Conservation (phyloP, 2,113 vertebrate genomes). For the Tupaia tana region DNA sequence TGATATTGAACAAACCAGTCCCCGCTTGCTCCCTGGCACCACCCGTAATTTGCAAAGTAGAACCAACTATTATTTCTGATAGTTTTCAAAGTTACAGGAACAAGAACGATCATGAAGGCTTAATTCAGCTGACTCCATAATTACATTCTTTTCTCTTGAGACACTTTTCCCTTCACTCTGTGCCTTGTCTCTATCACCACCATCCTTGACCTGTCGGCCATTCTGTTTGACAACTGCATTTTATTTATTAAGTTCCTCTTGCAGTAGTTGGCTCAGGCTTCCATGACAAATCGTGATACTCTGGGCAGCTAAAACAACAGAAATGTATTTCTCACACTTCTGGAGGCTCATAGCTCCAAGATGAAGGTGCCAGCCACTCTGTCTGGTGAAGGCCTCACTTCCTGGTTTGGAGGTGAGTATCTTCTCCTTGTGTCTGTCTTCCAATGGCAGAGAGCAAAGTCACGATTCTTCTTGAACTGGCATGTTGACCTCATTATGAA, state of each 20-base stretch:
- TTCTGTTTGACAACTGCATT: not conserved
- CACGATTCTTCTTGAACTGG: not conserved
- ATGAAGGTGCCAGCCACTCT: not conserved
- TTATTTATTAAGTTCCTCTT: not conserved
- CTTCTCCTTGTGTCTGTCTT: too few species aligned
- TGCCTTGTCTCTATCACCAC: not conserved
- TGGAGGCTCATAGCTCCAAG: not conserved
- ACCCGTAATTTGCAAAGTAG: not conserved
- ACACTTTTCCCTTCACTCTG: not conserved
- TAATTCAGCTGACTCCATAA: not conserved
- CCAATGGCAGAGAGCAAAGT: not conserved
- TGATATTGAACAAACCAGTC: not conserved
- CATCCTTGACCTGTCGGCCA: not conserved
- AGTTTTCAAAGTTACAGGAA: not conserved
- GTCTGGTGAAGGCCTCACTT: too few species aligned
- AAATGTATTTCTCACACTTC: not conserved
- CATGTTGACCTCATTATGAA: not conserved
- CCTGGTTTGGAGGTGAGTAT: not conserved
- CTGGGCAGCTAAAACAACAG: not conserved
- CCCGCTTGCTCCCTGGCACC: not conserved
- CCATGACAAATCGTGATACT: not conserved
- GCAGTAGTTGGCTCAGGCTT: too few species aligned
- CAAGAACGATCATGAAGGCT: not conserved
- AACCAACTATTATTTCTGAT: not conserved
- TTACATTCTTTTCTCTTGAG: not conserved